Conservation (phyloP, 2,113 vertebrate species). For the Platysteira castanea region DNA sequence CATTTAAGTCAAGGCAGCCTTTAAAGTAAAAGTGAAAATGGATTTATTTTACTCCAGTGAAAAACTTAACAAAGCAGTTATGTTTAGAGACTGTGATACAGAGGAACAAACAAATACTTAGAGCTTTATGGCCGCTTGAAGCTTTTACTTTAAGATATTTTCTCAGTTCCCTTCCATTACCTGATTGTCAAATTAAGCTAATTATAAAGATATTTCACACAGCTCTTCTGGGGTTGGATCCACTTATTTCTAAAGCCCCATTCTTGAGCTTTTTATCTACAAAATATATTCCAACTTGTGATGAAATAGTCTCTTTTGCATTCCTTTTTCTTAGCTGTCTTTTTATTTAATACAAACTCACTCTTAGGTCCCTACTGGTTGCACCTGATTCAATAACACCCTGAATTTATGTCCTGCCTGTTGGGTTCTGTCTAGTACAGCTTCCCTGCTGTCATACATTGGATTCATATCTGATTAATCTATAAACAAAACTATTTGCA, state of each 20-base stretch:
- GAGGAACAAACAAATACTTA: neutral
- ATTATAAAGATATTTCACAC: neutral
- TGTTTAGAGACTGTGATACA: neutral
- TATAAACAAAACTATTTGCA: neutral
- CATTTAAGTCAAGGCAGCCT: neutral
- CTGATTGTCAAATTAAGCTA: neutral
- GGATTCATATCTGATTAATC: neutral
- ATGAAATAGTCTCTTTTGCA: neutral
- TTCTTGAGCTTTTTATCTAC: neutral
- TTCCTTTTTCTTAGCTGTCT: neutral
- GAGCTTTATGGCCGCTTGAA: neutral
- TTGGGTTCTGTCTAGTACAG: neutral
- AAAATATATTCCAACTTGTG: neutral
- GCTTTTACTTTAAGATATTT: neutral
- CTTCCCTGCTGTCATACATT: neutral
- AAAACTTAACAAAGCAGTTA: neutral
- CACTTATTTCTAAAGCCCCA: neutral
- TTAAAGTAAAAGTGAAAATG: neutral
- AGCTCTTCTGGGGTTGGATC: neutral
- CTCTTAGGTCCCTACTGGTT: neutral
- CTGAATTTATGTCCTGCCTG: neutral
- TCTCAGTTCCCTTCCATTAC: neutral
- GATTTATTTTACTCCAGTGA: conserved; percentile 21
- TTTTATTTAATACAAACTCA: neutral
- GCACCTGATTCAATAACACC: neutral